Evolutionary conservation across 1,140 invertebrate genomes (phyloP).

Genomic region (Platyura marginata): DNA sequence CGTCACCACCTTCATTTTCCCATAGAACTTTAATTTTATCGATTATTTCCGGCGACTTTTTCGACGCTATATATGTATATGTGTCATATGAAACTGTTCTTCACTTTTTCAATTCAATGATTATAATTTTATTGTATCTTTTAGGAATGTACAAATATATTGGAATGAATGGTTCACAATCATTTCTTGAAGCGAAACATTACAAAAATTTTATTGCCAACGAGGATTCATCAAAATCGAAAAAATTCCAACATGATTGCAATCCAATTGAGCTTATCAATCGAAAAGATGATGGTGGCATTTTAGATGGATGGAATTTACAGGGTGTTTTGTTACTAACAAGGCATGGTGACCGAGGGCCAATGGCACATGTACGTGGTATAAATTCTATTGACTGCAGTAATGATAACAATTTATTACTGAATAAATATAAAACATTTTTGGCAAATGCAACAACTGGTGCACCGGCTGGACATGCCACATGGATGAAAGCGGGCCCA

Average conservation of each 20-base stretch:
- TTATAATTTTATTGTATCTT: slow-evolving; percentile 9
- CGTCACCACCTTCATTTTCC: no score
- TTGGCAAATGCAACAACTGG: slow-evolving; percentile 33
- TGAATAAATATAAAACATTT: slow-evolving; percentile 33
- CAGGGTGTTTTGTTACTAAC: slow-evolving; percentile 63
- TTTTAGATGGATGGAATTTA: slow-evolving; percentile 38
- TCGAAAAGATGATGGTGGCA: slow-evolving; percentile 45
- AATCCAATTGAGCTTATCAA: slow-evolving; percentile 43
- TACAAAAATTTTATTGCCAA: slow-evolving; percentile 15
- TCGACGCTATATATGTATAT: no score
- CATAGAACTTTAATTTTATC: no score
- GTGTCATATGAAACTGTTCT: slow-evolving; percentile 8
- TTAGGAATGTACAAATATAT: slow-evolving; percentile 60
- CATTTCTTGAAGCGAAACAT: slow-evolving; percentile 9
- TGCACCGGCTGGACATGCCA: slow-evolving; percentile 31
- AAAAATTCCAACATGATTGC: slow-evolving; percentile 27
- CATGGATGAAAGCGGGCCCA: slow-evolving; percentile 56
- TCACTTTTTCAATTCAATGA: neutral
- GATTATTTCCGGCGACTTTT: no score
- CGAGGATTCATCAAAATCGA: slow-evolving; percentile 6
- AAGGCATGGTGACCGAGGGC: slow-evolving; percentile 74
- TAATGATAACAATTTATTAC: slow-evolving; percentile 27
- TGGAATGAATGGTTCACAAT: slow-evolving; percentile 14
- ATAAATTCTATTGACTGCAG: slow-evolving; percentile 61
- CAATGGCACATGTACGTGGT: slow-evolving; percentile 57